A percentile compares a stretch with the other conserved stretches of the same genome.
phyloP scores from a whole-genome alignment of 2,888 invertebrate species.

The Boloria selene region DNA sequence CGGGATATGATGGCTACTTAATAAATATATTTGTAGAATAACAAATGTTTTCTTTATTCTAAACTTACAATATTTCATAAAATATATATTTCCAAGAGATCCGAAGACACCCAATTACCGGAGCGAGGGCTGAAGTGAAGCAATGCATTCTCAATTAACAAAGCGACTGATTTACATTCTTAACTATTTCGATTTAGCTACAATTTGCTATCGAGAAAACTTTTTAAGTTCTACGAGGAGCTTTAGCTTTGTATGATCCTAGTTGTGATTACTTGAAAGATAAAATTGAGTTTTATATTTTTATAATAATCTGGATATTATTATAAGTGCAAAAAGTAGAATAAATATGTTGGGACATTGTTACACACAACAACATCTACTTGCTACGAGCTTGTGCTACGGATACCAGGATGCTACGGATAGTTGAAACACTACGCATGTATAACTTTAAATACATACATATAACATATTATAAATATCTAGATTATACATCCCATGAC shows the following conservation, averaged over 20 bases:
- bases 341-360: no score
- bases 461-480: no score
- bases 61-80: slow-evolving; percentile 6
- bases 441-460: no score
- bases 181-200: slow-evolving; percentile 30
- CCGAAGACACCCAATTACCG: slow-evolving; percentile 9
- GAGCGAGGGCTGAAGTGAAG: slow-evolving; percentile 12
- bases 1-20: neutral
- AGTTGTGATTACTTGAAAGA: no score
- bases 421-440: no score
- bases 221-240: slow-evolving; percentile 15
- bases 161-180: slow-evolving; percentile 27
- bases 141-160: slow-evolving; percentile 26
- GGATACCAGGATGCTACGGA: no score
- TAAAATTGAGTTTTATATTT: no score
- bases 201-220: slow-evolving; percentile 24
- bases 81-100: neutral
- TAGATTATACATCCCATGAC: no score
- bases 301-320: no score
- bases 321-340: no score
- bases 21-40: neutral
- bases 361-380: no score
- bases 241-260: neutral
- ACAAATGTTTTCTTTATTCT: neutral
- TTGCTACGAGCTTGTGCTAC: no score